Conservation (phyloP, 2,888 invertebrate genomes). For the Apantesis nais region DNA sequence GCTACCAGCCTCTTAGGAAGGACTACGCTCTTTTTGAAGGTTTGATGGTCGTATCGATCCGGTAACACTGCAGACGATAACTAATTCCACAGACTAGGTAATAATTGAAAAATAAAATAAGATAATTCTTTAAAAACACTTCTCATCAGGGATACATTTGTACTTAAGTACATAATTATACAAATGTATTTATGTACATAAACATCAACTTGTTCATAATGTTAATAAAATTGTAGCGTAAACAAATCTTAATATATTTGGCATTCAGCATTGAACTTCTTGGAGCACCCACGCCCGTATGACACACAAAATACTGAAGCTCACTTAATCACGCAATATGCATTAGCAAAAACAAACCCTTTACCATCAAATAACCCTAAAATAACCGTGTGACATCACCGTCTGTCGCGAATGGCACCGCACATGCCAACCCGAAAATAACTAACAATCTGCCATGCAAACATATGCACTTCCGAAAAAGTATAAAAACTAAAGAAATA, state of each 20-base stretch:
- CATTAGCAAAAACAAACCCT: constrained; percentile 69
- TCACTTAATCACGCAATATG: constrained; percentile 43
- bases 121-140: too few relatives aligned
- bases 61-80: too few relatives aligned
- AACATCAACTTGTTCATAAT: neutral
- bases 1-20: too few relatives aligned
- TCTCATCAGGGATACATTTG: neutral
- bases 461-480: constrained; percentile 37
- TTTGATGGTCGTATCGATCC: too few relatives aligned
- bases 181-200: neutral
- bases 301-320: constrained; percentile 37
- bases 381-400: constrained; percentile 79
- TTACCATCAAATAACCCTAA: constrained; percentile 66
- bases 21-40: too few relatives aligned
- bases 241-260: constrained; percentile 5
- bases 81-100: too few relatives aligned
- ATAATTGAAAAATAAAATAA: too few relatives aligned
- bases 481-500: constrained; percentile 41
- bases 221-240: neutral
- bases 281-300: constrained; percentile 12
- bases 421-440: constrained; percentile 82
- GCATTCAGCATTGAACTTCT: neutral
- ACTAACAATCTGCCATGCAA: constrained; percentile 72
- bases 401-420: constrained; percentile 75
- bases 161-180: neutral